Evolutionary conservation across 2,888 invertebrate genomes (phyloP).

Genomic region (Protophormia terraenovae): DNA sequence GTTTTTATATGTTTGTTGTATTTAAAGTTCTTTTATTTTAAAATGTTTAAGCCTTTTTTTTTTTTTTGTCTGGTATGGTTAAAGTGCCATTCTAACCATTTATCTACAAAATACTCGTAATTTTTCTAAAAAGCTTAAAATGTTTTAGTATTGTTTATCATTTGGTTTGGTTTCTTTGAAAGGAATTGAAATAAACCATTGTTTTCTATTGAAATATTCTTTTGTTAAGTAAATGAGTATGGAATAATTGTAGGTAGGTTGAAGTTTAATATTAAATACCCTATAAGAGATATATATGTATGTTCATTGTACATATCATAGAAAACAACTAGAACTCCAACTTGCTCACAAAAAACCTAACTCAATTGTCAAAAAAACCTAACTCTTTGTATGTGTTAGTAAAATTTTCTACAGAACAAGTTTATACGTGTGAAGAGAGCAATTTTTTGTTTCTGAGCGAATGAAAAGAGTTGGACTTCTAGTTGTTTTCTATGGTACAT

Average conservation of each 20-base stretch:
- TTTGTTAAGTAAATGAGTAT: not conserved
- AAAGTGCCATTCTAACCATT: slow-evolving; percentile 12
- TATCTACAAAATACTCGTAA: not conserved
- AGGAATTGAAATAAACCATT: not conserved
- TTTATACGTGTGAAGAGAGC: too few species aligned
- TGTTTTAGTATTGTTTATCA: not conserved
- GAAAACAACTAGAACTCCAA: too few species aligned
- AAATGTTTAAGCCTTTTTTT: not conserved
- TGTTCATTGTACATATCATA: too few species aligned
- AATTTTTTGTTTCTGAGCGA: too few species aligned
- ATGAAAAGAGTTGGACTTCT: too few species aligned
- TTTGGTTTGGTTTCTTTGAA: not conserved
- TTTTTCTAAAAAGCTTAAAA: not conserved
- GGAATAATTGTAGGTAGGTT: not conserved
- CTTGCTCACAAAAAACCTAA: too few species aligned
- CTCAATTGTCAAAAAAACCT: too few species aligned
- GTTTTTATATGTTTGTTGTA: not conserved
- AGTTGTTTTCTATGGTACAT: too few species aligned
- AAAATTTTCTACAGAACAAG: too few species aligned
- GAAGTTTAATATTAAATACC: not conserved
- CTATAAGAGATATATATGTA: not conserved
- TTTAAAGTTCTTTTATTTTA: not conserved
- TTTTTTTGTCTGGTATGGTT: not conserved
- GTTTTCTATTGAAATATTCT: not conserved
- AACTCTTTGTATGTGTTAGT: too few species aligned